A percentile compares a stretch with the other conserved stretches of the same genome.
Conservation (phyloP, 1,140 invertebrate species). For the Neuroterus valhalla region DNA sequence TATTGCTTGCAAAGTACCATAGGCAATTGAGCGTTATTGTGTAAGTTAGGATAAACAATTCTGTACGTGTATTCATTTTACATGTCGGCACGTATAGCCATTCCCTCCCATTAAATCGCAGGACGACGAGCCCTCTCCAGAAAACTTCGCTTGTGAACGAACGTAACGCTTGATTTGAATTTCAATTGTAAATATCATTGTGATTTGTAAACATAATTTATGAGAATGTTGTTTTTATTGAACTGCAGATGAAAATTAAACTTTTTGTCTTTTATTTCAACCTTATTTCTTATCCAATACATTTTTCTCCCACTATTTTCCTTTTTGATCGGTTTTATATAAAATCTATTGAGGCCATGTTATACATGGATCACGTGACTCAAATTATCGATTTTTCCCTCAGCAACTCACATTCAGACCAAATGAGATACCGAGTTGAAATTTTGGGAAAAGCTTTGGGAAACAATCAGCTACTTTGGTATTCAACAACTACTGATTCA, state of each 20-base stretch:
- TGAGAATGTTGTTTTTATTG: constrained; percentile 57
- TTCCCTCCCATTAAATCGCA: constrained; percentile 5
- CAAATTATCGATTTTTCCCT: too few relatives aligned
- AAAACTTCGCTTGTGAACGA: constrained; percentile 24
- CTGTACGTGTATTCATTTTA: constrained; percentile 7
- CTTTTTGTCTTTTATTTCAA: constrained; percentile 4
- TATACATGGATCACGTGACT: too few relatives aligned
- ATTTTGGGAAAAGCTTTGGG: too few relatives aligned
- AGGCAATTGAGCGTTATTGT: background rate
- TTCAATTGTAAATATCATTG: constrained; percentile 41
- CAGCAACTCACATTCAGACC: too few relatives aligned
- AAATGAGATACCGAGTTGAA: too few relatives aligned
- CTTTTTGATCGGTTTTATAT: too few relatives aligned
- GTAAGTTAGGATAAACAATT: constrained; percentile 2
- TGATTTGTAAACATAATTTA: constrained; percentile 52
- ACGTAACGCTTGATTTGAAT: constrained; percentile 31
- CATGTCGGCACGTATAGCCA: background rate
- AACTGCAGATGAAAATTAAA: constrained; percentile 36
- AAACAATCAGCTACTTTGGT: too few relatives aligned
- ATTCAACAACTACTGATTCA: too few relatives aligned
- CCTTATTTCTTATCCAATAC: background rate
- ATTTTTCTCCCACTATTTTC: too few relatives aligned
- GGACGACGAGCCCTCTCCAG: constrained; percentile 13
- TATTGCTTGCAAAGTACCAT: constrained; percentile 6
- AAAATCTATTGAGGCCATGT: too few relatives aligned